Evolutionary conservation across 2,888 invertebrate genomes (phyloP).

Genomic region (Esperia sulphurella): DNA sequence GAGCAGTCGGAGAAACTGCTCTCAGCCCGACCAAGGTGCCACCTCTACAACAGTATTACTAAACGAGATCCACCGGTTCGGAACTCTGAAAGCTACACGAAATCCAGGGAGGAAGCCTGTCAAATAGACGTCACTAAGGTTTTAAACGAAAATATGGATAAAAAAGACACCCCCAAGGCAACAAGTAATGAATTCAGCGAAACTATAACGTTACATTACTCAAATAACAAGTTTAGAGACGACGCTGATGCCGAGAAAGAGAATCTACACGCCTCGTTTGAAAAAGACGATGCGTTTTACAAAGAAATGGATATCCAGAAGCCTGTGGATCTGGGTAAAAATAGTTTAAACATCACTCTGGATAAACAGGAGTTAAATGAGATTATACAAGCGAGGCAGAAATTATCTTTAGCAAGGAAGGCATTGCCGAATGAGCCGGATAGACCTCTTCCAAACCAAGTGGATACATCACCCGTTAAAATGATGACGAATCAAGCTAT

Average conservation of each 20-base stretch:
- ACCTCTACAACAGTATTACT: conserved; percentile 52
- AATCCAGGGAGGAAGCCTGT: conserved; percentile 59
- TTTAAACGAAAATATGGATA: conserved; percentile 60
- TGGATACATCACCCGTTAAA: conserved; percentile 49
- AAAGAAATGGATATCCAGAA: conserved; percentile 58
- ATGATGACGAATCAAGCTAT: conserved; percentile 57
- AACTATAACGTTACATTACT: conserved; percentile 62
- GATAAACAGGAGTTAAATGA: conserved; percentile 71
- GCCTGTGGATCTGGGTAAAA: conserved; percentile 44
- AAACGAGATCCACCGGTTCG: conserved; percentile 50
- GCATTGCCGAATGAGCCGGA: conserved; percentile 58
- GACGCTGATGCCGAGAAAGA: conserved; percentile 65
- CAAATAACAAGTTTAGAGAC: conserved; percentile 57
- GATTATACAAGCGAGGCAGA: conserved; percentile 69
- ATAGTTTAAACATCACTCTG: conserved; percentile 60
- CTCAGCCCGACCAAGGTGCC: conserved; percentile 54
- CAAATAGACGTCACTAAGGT: conserved; percentile 63
- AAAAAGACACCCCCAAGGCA: conserved; percentile 43
- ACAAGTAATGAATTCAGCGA: conserved; percentile 49
- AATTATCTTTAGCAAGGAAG: conserved; percentile 62
- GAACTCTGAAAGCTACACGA: conserved; percentile 65
- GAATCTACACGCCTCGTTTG: conserved; percentile 52
- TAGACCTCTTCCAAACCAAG: conserved; percentile 39
- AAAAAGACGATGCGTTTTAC: conserved; percentile 63
- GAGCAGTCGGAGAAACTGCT: conserved; percentile 64